phyloP scores from a whole-genome alignment of 2,113 vertebrate species.

The Galbula dea region DNA sequence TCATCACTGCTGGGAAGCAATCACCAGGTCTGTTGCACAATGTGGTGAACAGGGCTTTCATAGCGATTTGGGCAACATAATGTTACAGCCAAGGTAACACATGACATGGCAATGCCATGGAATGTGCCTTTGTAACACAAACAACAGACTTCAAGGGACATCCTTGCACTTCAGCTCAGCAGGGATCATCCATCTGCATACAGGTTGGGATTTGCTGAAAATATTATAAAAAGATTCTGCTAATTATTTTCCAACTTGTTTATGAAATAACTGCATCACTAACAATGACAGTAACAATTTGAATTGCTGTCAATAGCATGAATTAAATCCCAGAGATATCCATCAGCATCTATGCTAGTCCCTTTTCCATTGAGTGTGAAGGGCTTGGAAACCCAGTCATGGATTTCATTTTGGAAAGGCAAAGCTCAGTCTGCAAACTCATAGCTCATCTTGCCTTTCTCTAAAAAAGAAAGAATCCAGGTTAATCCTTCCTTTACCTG shows the following conservation, averaged over 20 bases:
- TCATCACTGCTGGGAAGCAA: constrained; percentile 58
- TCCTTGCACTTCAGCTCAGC: not conserved
- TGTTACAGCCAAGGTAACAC: constrained; percentile 32
- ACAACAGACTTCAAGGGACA: not conserved
- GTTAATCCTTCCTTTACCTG: not conserved
- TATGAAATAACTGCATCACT: not conserved
- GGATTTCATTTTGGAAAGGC: not conserved
- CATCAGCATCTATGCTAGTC: not conserved
- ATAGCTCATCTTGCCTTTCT: not conserved
- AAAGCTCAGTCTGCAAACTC: not conserved
- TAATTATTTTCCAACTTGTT: not conserved
- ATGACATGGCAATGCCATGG: not conserved
- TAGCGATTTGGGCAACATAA: constrained; percentile 14
- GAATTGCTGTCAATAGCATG: not conserved
- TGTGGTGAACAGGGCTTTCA: not conserved
- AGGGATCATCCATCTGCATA: not conserved
- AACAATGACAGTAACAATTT: not conserved
- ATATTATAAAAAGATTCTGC: not conserved
- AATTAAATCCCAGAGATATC: not conserved
- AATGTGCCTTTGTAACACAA: not conserved
- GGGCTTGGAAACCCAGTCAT: not conserved
- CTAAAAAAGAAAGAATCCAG: not conserved
- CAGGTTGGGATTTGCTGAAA: not conserved
- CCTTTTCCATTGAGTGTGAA: not conserved
- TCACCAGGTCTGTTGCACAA: constrained; percentile 59